A percentile compares a stretch with the other conserved stretches of the same genome.
These are phyloP conservation scores for Leucosticte australis DNA, from an alignment of 2,113 vertebrate genomes.

Conservation along the genomic window DNA sequence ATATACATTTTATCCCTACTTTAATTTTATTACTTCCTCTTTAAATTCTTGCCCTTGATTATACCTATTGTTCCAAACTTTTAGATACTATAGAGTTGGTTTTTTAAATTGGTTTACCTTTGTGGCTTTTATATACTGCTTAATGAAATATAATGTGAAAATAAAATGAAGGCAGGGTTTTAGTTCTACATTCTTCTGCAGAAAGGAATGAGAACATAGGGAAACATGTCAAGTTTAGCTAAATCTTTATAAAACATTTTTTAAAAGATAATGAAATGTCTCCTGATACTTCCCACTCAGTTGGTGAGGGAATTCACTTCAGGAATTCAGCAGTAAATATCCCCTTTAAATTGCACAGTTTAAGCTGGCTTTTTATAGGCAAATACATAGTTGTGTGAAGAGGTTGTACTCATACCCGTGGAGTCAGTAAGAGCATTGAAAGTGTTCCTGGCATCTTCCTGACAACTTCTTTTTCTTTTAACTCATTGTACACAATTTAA, in stretches of 20 bases:
- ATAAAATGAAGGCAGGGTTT: neutral
- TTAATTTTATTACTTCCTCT: neutral
- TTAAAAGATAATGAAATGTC: neutral
- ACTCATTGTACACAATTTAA: neutral
- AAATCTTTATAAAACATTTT: neutral
- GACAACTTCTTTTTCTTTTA: neutral
- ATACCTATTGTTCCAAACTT: rapidly evolving
- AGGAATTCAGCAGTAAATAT: neutral
- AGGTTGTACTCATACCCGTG: neutral
- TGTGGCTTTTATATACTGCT: neutral
- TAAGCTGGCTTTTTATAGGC: neutral
- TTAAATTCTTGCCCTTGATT: neutral
- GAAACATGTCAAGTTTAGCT: neutral
- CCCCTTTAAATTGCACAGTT: neutral
- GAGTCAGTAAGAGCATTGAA: neutral
- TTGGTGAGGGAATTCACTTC: neutral
- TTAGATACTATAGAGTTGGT: neutral
- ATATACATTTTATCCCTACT: neutral
- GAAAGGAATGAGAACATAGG: neutral
- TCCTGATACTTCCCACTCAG: neutral
- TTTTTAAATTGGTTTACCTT: neutral
- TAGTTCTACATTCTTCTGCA: neutral
- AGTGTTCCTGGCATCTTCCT: neutral
- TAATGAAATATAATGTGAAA: neutral
- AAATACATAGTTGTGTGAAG: neutral